Evolutionary conservation across 2,113 vertebrate species (phyloP).

Genomic region (Butorides virescens): DNA sequence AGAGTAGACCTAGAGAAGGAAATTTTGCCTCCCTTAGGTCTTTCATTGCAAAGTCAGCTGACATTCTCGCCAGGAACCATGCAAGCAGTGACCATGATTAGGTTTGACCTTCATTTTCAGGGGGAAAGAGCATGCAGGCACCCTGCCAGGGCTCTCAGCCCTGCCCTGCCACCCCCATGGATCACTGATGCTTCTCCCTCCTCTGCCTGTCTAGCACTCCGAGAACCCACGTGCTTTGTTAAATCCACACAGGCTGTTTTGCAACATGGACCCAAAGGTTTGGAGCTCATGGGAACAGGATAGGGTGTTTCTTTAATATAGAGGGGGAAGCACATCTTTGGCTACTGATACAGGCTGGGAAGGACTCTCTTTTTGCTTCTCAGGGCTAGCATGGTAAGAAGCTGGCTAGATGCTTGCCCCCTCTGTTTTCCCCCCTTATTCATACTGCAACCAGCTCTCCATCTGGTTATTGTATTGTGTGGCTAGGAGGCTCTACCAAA

Average conservation of each 20-base stretch:
- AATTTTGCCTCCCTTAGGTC: neutral
- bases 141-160: neutral
- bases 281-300: neutral
- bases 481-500: neutral
- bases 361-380: neutral
- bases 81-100: accelerated
- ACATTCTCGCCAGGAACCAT: neutral
- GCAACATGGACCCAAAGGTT: neutral
- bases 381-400: neutral
- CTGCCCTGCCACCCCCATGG: neutral
- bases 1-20: neutral
- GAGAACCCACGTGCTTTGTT: neutral
- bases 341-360: neutral
- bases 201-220: neutral
- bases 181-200: neutral
- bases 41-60: neutral
- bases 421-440: neutral
- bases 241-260: neutral
- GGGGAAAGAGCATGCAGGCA: neutral
- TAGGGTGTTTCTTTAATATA: neutral
- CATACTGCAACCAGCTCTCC: neutral
- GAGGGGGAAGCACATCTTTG: neutral
- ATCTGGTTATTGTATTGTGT: neutral
- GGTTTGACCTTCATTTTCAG: neutral
- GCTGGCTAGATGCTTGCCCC: neutral